phyloP scores from a whole-genome alignment of 2,797 vertebrate genomes.

The Sternarchorhynchus goeldii region DNA sequence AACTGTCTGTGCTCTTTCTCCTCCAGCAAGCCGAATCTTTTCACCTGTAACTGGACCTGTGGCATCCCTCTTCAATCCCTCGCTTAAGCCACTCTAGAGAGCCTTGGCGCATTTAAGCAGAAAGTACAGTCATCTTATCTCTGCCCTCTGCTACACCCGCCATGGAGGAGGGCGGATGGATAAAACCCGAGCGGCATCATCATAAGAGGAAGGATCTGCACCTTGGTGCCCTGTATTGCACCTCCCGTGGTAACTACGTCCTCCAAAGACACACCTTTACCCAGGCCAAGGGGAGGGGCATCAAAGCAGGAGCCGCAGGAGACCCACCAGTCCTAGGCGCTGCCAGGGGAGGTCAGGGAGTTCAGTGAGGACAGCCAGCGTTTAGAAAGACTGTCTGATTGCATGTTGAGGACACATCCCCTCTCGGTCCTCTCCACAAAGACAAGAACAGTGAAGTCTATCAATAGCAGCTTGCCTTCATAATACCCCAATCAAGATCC shows the following conservation, averaged over 20 bases:
- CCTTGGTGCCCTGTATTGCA: not conserved
- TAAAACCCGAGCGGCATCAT: conserved; percentile 21
- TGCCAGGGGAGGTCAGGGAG: conserved; percentile 45
- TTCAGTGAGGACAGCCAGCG: conserved; percentile 42
- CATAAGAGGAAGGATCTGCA: conserved; percentile 23
- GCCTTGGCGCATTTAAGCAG: conserved; percentile 12
- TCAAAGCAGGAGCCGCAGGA: conserved; percentile 16
- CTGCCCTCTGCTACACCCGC: conserved; percentile 22
- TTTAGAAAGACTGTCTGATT: conserved; percentile 47
- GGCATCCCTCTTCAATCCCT: conserved; percentile 42
- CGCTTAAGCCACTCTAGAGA: conserved; percentile 11
- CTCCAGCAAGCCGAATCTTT: conserved; percentile 47
- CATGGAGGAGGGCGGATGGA: conserved; percentile 4
- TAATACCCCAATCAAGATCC: conserved; percentile 37
- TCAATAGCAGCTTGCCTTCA: conserved; percentile 36
- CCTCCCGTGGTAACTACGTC: not conserved
- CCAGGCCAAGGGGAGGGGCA: conserved; percentile 16
- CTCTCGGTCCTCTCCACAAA: not conserved
- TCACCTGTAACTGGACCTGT: conserved; percentile 41
- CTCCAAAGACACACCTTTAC: conserved; percentile 22
- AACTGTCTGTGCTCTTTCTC: conserved; percentile 33
- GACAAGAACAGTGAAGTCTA: conserved; percentile 45
- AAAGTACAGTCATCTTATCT: conserved; percentile 27
- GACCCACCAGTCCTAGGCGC: conserved; percentile 48
- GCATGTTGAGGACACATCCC: conserved; percentile 42